These are phyloP conservation scores for Aphelinus atriplicis DNA, from an alignment of 1,140 invertebrate species.

Conservation along the genomic window DNA sequence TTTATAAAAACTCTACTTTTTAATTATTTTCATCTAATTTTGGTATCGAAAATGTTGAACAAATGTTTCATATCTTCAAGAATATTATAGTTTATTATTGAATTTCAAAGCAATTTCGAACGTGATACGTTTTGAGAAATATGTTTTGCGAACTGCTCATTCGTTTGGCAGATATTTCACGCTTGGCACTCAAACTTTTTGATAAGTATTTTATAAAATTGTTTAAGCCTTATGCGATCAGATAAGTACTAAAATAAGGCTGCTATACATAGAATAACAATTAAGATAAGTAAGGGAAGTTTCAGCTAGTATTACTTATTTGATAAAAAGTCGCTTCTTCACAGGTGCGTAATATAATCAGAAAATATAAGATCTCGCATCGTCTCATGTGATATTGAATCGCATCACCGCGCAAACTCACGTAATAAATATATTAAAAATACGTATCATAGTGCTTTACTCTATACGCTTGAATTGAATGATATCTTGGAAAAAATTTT, in stretches of 20 bases:
- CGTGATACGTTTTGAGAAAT: too few species aligned
- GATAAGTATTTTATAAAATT: background rate
- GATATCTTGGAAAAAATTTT: conserved; percentile 55
- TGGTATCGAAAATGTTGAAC: too few species aligned
- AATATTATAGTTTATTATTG: too few species aligned
- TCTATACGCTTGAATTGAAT: too few species aligned
- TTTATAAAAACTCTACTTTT: too few species aligned
- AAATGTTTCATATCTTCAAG: too few species aligned
- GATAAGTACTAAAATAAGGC: background rate
- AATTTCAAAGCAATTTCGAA: too few species aligned
- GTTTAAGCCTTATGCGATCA: background rate
- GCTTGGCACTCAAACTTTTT: too few species aligned
- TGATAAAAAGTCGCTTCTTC: conserved; percentile 19
- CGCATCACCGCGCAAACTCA: background rate
- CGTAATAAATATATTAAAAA: conserved; percentile 39
- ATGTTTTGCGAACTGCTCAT: too few species aligned
- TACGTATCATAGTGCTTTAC: conserved; percentile 62
- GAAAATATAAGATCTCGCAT: background rate
- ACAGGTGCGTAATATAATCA: background rate
- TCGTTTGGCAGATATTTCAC: too few species aligned
- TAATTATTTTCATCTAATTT: too few species aligned
- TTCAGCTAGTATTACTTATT: conserved; percentile 12
- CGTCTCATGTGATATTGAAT: background rate
- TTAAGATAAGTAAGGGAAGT: conserved; percentile 5
- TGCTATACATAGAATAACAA: background rate